These are phyloP conservation scores for Poecilia latipinna DNA, from an alignment of 2,113 vertebrate genomes.

Conservation along the genomic window DNA sequence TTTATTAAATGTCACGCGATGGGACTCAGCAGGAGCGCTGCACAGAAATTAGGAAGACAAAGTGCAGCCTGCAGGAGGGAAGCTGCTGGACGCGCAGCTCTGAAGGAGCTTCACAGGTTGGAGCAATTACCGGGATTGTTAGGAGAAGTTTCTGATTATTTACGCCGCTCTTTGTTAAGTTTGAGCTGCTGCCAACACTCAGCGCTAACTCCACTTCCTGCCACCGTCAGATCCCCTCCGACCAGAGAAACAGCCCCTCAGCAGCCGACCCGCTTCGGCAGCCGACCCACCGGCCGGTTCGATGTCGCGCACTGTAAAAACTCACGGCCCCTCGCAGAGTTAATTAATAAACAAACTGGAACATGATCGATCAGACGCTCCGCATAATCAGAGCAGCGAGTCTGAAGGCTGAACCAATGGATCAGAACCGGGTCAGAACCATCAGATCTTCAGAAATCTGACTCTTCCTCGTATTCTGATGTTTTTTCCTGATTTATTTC, in stretches of 20 bases:
- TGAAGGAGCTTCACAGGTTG: background rate
- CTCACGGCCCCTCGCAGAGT: slow-evolving; percentile 7
- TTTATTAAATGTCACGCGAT: background rate
- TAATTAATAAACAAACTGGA: slow-evolving; percentile 47
- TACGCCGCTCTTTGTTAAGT: background rate
- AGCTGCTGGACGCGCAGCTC: background rate
- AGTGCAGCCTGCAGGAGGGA: slow-evolving; percentile 1
- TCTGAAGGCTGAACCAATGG: too few relatives aligned
- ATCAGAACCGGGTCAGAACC: too few relatives aligned
- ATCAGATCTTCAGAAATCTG: too few relatives aligned
- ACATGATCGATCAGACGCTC: slow-evolving; percentile 53
- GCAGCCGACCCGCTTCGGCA: slow-evolving; percentile 43
- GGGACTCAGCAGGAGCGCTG: background rate
- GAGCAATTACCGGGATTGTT: background rate
- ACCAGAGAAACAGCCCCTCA: slow-evolving; percentile 36
- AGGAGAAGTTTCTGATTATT: background rate
- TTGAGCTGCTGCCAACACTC: slow-evolving; percentile 7
- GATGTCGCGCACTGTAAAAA: slow-evolving; percentile 25
- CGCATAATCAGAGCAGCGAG: slow-evolving; percentile 31
- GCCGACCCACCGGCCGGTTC: slow-evolving; percentile 36
- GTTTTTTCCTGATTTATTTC: too few relatives aligned
- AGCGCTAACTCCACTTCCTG: slow-evolving; percentile 24
- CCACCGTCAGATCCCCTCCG: slow-evolving; percentile 13
- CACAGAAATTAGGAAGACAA: background rate
- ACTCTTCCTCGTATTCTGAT: too few relatives aligned